phyloP scores from a whole-genome alignment of 2,888 invertebrate species.

The Epinotia demarniana region DNA sequence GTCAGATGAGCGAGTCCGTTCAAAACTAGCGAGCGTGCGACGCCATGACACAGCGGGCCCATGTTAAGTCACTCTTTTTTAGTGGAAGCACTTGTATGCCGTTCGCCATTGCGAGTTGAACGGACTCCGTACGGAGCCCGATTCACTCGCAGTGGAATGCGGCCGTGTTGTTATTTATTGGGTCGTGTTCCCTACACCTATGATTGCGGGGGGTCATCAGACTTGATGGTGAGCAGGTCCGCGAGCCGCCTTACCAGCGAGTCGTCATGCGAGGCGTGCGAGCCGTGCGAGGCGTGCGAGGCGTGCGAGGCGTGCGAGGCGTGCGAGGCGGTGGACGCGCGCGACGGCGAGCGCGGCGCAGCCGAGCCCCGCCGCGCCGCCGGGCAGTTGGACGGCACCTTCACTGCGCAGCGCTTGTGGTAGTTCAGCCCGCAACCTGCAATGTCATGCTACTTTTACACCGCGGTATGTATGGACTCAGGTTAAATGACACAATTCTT shows the following conservation, averaged over 20 bases:
- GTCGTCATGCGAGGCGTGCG: conserved; percentile 83
- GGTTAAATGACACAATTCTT: background rate
- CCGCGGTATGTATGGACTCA: background rate
- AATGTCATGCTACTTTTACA: conserved; percentile 23
- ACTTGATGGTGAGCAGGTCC: conserved; percentile 82
- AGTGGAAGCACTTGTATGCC: no score
- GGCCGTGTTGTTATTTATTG: background rate
- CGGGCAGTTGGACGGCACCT: conserved; percentile 98
- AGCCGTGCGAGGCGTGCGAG: conserved; percentile 86
- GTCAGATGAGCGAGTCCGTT: no score
- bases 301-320: conserved; percentile 77
- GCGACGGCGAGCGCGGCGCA: conserved; percentile 89
- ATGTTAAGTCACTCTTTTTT: no score
- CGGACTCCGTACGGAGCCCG: no score
- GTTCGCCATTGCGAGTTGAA: no score
- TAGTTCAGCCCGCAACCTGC: conserved; percentile 98
- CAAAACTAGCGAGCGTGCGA: no score
- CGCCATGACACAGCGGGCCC: no score
- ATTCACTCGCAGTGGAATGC: no score
- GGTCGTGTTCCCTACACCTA: background rate
- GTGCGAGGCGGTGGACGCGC: conserved; percentile 86
- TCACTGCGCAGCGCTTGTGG: conserved; percentile 98
- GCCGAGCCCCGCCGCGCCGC: conserved; percentile 61
- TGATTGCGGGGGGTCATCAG: conserved; percentile 4
- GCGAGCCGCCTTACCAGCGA: conserved; percentile 91